Evolutionary conservation across 1,140 invertebrate species (phyloP).

Genomic region (Grapholita molesta): DNA sequence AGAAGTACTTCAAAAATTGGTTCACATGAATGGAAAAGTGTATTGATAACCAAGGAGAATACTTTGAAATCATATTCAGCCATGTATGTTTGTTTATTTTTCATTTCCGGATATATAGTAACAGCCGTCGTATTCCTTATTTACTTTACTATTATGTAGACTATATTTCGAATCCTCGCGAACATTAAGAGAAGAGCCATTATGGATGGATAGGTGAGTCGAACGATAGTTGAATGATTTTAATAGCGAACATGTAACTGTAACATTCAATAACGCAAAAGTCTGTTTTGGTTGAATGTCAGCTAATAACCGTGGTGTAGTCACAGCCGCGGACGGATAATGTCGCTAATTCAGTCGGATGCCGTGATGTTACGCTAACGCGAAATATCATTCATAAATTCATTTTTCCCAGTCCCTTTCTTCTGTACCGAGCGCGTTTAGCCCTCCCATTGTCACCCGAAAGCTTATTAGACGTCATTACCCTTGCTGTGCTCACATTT

Average conservation of each 20-base stretch:
- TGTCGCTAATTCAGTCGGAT: slow-evolving; percentile 8
- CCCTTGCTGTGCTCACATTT: slow-evolving; percentile 5
- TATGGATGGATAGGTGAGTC: too few species aligned
- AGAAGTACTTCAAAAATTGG: too few species aligned
- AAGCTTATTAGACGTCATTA: slow-evolving; percentile 14
- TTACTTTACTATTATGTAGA: too few species aligned
- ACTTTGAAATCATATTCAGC: too few species aligned
- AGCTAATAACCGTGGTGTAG: slow-evolving; percentile 7
- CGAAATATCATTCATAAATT: slow-evolving; percentile 17
- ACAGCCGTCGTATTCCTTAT: too few species aligned
- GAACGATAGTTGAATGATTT: too few species aligned
- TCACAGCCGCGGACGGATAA: not conserved
- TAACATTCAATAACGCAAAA: not conserved
- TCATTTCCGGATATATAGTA: too few species aligned
- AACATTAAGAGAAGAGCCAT: too few species aligned
- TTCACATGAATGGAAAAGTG: too few species aligned
- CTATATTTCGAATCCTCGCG: too few species aligned
- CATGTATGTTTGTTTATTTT: too few species aligned
- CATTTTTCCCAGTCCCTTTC: slow-evolving; percentile 11
- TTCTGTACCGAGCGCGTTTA: not conserved
- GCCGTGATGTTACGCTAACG: slow-evolving; percentile 9
- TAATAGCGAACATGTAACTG: not conserved
- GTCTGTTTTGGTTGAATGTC: not conserved
- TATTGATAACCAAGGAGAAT: too few species aligned
- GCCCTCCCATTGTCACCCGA: slow-evolving; percentile 6